Base-by-base conservation (phyloP, 2,797 vertebrate genomes). In the Enteromius fasciolatus region DNA sequence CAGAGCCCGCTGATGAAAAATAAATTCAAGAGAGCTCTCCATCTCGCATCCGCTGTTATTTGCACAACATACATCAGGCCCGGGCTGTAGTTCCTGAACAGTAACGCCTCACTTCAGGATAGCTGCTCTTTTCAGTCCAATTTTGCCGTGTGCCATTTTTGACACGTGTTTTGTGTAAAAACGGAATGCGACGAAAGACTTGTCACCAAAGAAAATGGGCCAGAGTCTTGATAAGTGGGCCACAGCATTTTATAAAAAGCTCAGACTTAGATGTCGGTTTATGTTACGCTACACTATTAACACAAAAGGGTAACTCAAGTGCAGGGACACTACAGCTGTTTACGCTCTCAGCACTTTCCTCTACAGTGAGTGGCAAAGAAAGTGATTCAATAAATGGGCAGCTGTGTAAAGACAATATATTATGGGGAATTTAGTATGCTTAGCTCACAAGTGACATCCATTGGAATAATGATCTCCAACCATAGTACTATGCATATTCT, bases 211-310 rank as follows among this genome's bases (percentile, higher is more conserved):
- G 90, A 90, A 76, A 94, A 93, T 94, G 92, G 93, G 92, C 89
- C 93, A 94, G 87, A 91, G 90, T 89, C 85, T 87, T 85, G 78
- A 88, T 90, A 94, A 93, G 88, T 94, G 90, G 94, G 91, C 87
- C 93, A 90, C 87, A 86, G 84, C 18, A 82, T 84, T 92, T 93
- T 92, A 93, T 92, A 92, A 93, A 94, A 95, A 93, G 91, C 89
- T 82, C 68, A 82, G 79, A 63, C 70, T 83, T 81, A 76, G 64
- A 83, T 48, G 44, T 78, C n/a, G 31, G 44, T 82, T 77, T 80
- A 76, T 54, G 44, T 78, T 70, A 87, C 86, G 81, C 84, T 87
- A 86, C 82, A 89, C 90, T 88, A 48, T 66, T 10, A 25, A 80
- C 25, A 67, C 20, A 11, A 18, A 66, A 63, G 28, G 48, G n/a